A percentile compares a stretch with the other conserved stretches of the same genome.
These are phyloP conservation scores for Pyrrhosoma nymphula DNA, from an alignment of 2,888 invertebrate genomes.

Conservation along the genomic window DNA sequence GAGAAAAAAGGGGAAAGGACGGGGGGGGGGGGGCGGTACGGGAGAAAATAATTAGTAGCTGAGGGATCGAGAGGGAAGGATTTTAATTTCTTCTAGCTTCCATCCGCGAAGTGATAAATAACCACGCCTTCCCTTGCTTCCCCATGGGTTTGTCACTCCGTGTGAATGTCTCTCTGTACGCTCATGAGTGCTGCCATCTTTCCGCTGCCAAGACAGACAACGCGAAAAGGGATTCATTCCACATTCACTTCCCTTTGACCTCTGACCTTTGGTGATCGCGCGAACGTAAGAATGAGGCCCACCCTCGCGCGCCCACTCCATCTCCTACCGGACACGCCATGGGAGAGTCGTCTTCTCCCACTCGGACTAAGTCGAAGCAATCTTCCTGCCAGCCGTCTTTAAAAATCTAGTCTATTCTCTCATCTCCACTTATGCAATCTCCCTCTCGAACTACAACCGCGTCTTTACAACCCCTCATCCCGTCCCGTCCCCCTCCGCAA, in stretches of 20 bases:
- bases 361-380: neutral
- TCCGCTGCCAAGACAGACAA: neutral
- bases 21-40: too few relatives aligned
- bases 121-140: neutral
- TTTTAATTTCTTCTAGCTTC: neutral
- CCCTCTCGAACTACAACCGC: neutral
- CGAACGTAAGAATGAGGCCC: neutral
- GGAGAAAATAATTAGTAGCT: neutral
- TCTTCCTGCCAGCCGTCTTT: slow-evolving; percentile 7
- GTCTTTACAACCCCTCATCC: neutral
- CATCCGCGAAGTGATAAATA: neutral
- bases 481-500: neutral
- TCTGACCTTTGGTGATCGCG: neutral
- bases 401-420: neutral
- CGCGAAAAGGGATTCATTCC: neutral
- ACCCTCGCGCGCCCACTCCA: neutral
- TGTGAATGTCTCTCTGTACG: neutral
- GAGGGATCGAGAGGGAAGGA: neutral
- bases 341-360: slow-evolving; percentile 3
- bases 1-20: neutral
- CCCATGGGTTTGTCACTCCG: neutral
- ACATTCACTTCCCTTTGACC: neutral
- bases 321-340: too few relatives aligned
- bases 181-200: neutral
- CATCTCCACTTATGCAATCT: too few relatives aligned